Percentiles rank a stretch among this genome's conserved stretches.
Conservation (phyloP, 2,888 invertebrate genomes). For the Hofmannophila pseudospretella region DNA sequence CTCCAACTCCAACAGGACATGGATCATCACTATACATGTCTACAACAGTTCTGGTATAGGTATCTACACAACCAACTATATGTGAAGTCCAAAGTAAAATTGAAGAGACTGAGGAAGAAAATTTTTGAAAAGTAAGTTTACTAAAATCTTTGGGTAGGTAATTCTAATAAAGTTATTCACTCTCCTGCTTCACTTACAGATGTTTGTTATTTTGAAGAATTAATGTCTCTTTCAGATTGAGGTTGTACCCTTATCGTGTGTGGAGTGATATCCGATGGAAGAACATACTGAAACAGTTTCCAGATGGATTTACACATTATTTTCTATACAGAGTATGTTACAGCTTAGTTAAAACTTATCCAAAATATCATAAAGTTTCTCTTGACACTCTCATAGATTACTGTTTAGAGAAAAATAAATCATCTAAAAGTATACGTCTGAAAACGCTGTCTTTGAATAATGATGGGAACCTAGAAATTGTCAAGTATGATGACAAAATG, state of each 20-base stretch:
- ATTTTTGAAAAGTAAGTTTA: slow-evolving; percentile 45
- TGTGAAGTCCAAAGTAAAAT: slow-evolving; percentile 41
- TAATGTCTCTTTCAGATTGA: slow-evolving; percentile 48
- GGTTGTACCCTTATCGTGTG: slow-evolving; percentile 36
- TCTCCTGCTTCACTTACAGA: too few relatives aligned
- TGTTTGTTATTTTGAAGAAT: too few relatives aligned
- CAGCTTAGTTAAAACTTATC: slow-evolving; percentile 18
- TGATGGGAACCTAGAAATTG: slow-evolving; percentile 31
- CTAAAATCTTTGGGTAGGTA: too few relatives aligned
- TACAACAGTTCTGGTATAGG: slow-evolving; percentile 48
- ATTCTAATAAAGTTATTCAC: too few relatives aligned
- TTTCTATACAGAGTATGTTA: slow-evolving; percentile 39
- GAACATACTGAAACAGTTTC: slow-evolving; percentile 40
- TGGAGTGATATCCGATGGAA: slow-evolving; percentile 65
- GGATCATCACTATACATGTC: slow-evolving; percentile 32
- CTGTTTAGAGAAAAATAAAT: slow-evolving; percentile 23
- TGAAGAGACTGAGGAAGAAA: slow-evolving; percentile 35
- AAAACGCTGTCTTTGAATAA: slow-evolving; percentile 40
- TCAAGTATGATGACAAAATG: slow-evolving; percentile 17
- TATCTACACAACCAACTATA: slow-evolving; percentile 55
- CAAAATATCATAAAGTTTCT: slow-evolving; percentile 32
- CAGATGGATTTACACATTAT: slow-evolving; percentile 46
- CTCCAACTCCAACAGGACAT: slow-evolving; percentile 40
- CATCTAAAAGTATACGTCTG: slow-evolving; percentile 28
- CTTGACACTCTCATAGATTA: slow-evolving; percentile 34